phyloP scores from a whole-genome alignment of 1,140 invertebrate genomes.

The Anastatus disparis region DNA sequence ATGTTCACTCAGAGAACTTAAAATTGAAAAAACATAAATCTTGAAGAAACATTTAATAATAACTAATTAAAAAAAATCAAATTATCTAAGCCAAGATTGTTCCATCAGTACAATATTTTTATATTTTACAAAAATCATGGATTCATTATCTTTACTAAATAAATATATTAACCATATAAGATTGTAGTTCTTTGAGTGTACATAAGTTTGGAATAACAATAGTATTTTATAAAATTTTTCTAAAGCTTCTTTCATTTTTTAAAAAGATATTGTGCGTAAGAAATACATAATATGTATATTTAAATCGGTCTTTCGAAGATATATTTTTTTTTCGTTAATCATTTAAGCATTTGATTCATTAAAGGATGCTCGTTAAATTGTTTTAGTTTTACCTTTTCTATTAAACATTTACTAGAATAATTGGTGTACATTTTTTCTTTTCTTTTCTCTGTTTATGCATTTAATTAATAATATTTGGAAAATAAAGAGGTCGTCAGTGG shows the following conservation, averaged over 20 bases:
- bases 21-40: no score
- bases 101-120: no score
- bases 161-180: no score
- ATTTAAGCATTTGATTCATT: slow-evolving; percentile 43
- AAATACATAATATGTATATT: slow-evolving; percentile 1
- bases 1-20: no score
- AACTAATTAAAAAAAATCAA: no score
- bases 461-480: not conserved
- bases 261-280: slow-evolving; percentile 36
- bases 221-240: not conserved
- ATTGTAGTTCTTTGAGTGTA: not conserved
- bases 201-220: not conserved
- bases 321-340: slow-evolving; percentile 27
- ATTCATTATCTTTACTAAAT: no score
- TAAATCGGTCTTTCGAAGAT: not conserved
- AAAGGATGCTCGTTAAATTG: slow-evolving; percentile 38
- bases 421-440: not conserved
- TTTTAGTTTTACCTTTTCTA: not conserved
- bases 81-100: no score
- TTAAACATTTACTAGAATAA: not conserved
- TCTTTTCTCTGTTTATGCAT: not conserved
- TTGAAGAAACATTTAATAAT: no score
- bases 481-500: no score
- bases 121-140: no score
- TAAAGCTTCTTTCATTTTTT: slow-evolving; percentile 16